A percentile compares a stretch with the other conserved stretches of the same genome.
Evolutionary conservation across 2,113 vertebrate genomes (phyloP).

Genomic region (Osmerus eperlanus): DNA sequence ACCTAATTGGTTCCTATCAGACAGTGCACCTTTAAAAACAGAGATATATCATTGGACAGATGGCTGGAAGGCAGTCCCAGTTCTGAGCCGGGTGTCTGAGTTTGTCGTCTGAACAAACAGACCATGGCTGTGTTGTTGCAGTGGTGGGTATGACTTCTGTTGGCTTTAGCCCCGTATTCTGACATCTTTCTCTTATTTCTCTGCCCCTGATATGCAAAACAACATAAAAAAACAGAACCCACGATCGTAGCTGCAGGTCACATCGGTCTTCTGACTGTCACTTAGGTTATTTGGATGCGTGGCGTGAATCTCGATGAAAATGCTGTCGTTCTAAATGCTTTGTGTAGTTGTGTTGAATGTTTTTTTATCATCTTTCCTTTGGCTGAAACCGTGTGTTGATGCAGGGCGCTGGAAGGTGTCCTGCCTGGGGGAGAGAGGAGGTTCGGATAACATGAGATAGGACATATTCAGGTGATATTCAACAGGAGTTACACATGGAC

Average conservation of each 20-base stretch:
- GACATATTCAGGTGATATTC: too few species aligned
- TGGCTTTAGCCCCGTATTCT: conserved; percentile 26
- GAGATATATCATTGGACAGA: conserved; percentile 52
- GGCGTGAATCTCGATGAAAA: too few species aligned
- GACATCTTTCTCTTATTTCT: conserved; percentile 16
- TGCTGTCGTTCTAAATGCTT: too few species aligned
- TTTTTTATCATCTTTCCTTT: too few species aligned
- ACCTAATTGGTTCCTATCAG: conserved; percentile 52
- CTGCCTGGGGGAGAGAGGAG: too few species aligned
- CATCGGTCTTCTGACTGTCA: too few species aligned
- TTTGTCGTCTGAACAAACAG: conserved; percentile 49
- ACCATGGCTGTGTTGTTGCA: conserved; percentile 30
- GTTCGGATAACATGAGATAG: too few species aligned
- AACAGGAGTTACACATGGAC: too few species aligned
- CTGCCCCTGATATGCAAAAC: background rate
- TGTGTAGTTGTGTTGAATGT: too few species aligned
- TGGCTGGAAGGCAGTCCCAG: conserved; percentile 25
- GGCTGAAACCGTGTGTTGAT: too few species aligned
- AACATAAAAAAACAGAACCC: conserved; percentile 9
- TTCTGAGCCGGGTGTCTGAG: conserved; percentile 9
- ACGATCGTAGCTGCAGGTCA: background rate
- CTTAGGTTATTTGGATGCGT: too few species aligned
- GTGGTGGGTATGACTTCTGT: conserved; percentile 24
- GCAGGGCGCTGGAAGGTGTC: too few species aligned
- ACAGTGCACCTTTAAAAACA: conserved; percentile 55